phyloP scores from a whole-genome alignment of 2,797 vertebrate genomes.

The Cossypha dichroa region DNA sequence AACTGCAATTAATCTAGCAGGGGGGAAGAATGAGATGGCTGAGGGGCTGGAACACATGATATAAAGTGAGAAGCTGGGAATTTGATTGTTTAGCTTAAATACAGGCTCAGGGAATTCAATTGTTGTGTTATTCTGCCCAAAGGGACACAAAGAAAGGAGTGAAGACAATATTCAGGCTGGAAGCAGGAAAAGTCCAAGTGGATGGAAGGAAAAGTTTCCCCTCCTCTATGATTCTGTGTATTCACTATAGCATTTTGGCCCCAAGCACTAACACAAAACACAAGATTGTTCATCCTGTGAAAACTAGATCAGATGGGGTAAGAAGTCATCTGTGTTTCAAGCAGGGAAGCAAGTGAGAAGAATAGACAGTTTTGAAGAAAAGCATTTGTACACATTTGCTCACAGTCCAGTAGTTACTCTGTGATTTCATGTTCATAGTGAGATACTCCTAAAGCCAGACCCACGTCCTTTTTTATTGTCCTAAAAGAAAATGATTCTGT shows the following conservation, averaged over 20 bases:
- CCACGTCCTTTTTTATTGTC: neutral
- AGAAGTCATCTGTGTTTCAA: neutral
- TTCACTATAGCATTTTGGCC: neutral
- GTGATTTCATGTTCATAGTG: neutral
- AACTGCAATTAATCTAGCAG: neutral
- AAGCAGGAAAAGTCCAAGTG: neutral
- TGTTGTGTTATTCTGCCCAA: neutral
- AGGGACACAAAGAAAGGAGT: neutral
- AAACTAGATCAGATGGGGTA: neutral
- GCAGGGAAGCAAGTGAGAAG: neutral
- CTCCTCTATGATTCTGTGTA: neutral
- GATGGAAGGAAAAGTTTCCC: neutral
- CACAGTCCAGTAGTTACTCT: neutral
- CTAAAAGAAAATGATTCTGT: neutral
- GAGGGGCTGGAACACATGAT: neutral
- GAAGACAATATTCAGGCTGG: neutral
- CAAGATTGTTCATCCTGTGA: neutral
- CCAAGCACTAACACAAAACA: neutral
- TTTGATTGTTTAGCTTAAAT: neutral
- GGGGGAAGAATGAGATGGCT: neutral
- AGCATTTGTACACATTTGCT: neutral
- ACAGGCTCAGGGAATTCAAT: accelerated
- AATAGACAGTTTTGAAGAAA: neutral
- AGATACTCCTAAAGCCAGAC: neutral
- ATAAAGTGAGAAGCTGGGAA: neutral